These are phyloP conservation scores for Sebastes cheni DNA, from an alignment of 2,797 vertebrate species.

Conservation along the genomic window DNA sequence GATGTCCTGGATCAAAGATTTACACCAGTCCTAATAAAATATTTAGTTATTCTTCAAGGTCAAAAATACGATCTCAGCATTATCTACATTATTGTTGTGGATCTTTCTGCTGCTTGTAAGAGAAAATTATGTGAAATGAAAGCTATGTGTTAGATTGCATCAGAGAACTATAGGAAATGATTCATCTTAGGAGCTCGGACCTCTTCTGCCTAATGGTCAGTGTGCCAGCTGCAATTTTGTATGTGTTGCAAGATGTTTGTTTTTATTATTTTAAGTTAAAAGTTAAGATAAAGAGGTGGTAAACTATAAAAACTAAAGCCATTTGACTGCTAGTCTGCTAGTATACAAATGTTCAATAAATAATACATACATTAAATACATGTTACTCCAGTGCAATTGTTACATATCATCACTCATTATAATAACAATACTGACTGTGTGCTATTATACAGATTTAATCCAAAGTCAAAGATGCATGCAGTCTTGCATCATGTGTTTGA, in stretches of 20 bases:
- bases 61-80: constrained; percentile 6
- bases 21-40: constrained; percentile 20
- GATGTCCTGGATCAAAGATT: constrained; percentile 35
- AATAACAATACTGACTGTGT: neutral
- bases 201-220: neutral
- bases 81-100: neutral
- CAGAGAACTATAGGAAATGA: neutral
- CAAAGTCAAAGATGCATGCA: neutral
- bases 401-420: neutral
- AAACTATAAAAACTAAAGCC: neutral
- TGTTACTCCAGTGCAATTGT: neutral
- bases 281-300: neutral
- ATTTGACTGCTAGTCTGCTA: neutral
- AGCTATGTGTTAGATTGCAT: neutral
- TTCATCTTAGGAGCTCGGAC: neutral
- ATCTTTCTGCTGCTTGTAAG: neutral
- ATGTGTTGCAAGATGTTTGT: neutral
- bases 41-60: constrained; percentile 29
- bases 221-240: neutral
- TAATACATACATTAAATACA: neutral
- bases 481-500: neutral
- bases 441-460: neutral
- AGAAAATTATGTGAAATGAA: neutral
- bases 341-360: neutral
- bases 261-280: neutral